phyloP scores from a whole-genome alignment of 2,888 invertebrate genomes.

The Stegophylla sp. region DNA sequence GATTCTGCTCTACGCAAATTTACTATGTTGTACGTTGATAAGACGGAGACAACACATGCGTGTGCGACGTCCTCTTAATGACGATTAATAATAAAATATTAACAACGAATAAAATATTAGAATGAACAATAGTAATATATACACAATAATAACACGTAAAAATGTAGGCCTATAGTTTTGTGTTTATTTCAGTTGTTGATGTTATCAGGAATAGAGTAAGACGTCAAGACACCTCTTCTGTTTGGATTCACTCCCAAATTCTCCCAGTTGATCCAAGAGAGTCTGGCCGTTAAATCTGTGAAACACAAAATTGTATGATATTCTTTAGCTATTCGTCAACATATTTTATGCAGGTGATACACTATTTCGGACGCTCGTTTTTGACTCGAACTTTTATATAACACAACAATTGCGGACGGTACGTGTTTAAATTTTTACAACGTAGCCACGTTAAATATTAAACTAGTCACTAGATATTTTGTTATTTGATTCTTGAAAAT shows the following conservation, averaged over 20 bases:
- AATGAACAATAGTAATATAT: slow-evolving; percentile 3
- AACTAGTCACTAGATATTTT: no score
- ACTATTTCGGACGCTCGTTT: no score
- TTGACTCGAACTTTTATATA: no score
- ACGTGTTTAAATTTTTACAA: no score
- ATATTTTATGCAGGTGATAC: no score
- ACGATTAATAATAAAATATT: slow-evolving; percentile 2
- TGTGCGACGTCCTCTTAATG: no score
- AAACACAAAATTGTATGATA: background rate
- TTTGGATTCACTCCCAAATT: slow-evolving; percentile 93
- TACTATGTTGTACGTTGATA: no score
- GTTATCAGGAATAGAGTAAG: slow-evolving; percentile 50
- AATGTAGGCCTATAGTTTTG: background rate
- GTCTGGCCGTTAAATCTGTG: slow-evolving; percentile 90
- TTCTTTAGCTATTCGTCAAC: background rate
- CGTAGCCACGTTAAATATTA: no score
- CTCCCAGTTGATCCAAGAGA: slow-evolving; percentile 99
- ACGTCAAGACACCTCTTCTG: slow-evolving; percentile 70
- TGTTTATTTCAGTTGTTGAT: slow-evolving; percentile 7
- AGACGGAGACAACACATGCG: no score
- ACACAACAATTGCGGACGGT: no score
- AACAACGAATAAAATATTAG: slow-evolving; percentile 6
- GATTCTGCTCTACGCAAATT: no score
- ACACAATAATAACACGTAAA: background rate
- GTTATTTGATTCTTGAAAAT: no score